Evolutionary conservation across 2,888 invertebrate species (phyloP).

Genomic region (Macrophya alboannulata): DNA sequence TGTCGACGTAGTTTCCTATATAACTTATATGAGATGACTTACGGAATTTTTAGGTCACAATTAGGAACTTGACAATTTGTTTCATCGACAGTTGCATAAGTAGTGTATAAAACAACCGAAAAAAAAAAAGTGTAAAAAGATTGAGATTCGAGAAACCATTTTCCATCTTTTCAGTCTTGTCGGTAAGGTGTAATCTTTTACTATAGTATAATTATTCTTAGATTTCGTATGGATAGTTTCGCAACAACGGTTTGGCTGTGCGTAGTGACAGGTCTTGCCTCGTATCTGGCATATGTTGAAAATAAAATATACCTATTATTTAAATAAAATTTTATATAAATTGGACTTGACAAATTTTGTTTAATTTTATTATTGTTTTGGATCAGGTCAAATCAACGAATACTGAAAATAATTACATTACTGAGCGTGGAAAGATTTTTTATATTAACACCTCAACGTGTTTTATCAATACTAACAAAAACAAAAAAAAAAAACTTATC

Average conservation of each 20-base stretch:
- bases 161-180: slow-evolving; percentile 2
- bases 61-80: not conserved
- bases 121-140: slow-evolving; percentile 22
- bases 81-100: slow-evolving; percentile 30
- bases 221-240: slow-evolving; percentile 30
- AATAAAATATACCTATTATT: not conserved
- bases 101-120: slow-evolving; percentile 2
- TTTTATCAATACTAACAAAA: not conserved
- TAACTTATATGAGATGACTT: not conserved
- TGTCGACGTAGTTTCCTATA: not conserved
- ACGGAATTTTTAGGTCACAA: not conserved
- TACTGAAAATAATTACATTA: slow-evolving; percentile 39
- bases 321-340: not conserved
- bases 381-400: slow-evolving; percentile 8
- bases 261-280: slow-evolving; percentile 36
- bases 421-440: slow-evolving; percentile 10
- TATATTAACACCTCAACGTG: not conserved
- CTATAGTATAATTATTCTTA: slow-evolving; percentile 8
- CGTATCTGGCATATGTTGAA: slow-evolving; percentile 12
- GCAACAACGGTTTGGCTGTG: slow-evolving; percentile 37
- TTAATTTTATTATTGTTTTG: not conserved
- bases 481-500: not conserved
- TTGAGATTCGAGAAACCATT: slow-evolving; percentile 22
- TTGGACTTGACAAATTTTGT: slow-evolving; percentile 17
- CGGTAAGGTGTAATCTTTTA: slow-evolving; percentile 29